phyloP scores from a whole-genome alignment of 2,888 invertebrate species.

The Mesorhabditis belari region DNA sequence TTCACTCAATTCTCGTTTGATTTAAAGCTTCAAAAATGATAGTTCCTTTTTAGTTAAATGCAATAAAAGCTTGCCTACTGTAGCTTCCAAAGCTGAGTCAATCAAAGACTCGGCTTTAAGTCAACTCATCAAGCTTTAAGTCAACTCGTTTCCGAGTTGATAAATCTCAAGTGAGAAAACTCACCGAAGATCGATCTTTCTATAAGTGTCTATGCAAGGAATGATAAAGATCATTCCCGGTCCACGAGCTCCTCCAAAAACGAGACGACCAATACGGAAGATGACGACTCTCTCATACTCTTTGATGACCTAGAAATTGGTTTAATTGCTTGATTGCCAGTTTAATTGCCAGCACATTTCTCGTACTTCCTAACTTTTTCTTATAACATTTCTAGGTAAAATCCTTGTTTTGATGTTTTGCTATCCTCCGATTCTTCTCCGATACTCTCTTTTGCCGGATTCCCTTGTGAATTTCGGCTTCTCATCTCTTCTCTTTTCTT shows the following conservation, averaged over 20 bases:
- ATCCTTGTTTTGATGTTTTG: background rate
- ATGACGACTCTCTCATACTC: slow-evolving; percentile 72
- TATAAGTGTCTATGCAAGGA: slow-evolving; percentile 82
- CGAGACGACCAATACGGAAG: slow-evolving; percentile 74
- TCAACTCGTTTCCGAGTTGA: background rate
- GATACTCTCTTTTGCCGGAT: background rate
- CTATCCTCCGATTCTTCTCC: background rate
- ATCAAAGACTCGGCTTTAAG: background rate
- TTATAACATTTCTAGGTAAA: background rate
- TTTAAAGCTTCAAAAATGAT: no score
- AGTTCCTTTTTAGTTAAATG: background rate
- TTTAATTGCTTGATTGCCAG: background rate
- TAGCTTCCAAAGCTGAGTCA: background rate
- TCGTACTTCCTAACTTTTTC: no score
- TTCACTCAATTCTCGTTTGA: no score
- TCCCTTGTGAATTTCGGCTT: no score
- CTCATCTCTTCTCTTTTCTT: no score
- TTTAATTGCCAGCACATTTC: background rate
- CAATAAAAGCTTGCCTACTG: no score
- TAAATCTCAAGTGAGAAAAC: background rate
- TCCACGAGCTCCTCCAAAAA: slow-evolving; percentile 70
- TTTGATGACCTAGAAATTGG: slow-evolving; percentile 49
- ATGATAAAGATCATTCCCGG: slow-evolving; percentile 84
- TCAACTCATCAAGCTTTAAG: no score
- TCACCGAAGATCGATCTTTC: slow-evolving; percentile 78